Evolutionary conservation across 2,888 invertebrate species (phyloP).

Genomic region (Cerastoderma edule): DNA sequence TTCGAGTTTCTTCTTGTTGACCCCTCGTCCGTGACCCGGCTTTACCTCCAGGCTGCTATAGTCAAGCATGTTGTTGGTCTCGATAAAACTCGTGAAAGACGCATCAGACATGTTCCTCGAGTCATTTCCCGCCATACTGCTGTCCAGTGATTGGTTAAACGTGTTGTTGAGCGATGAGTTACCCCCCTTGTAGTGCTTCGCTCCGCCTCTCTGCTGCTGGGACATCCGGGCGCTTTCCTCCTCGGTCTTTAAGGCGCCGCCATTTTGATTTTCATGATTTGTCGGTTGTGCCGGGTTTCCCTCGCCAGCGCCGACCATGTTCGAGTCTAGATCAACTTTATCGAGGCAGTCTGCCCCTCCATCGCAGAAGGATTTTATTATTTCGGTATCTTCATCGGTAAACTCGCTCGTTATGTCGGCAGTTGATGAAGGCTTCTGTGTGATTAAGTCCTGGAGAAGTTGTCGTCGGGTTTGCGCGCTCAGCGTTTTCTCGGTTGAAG

Average conservation of each 20-base stretch:
- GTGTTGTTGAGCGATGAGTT: slow-evolving; percentile 1
- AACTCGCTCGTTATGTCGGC: background rate
- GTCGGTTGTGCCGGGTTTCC: too few species aligned
- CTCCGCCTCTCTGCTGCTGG: background rate
- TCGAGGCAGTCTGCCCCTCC: slow-evolving; percentile 8
- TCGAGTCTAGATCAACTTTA: background rate
- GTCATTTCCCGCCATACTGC: slow-evolving; percentile 1
- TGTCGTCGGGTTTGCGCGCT: too few species aligned
- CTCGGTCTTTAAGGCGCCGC: too few species aligned
- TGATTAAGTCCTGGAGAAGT: too few species aligned
- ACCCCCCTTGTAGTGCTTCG: background rate
- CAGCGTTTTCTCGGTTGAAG: background rate
- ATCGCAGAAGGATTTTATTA: background rate
- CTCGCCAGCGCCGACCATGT: too few species aligned
- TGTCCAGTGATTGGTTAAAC: background rate
- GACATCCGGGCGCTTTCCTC: too few species aligned
- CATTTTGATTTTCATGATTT: too few species aligned
- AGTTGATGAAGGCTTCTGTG: too few species aligned
- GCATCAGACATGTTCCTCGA: slow-evolving; percentile 10
- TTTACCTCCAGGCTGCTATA: slow-evolving; percentile 20
- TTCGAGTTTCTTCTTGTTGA: slow-evolving; percentile 22
- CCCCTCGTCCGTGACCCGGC: slow-evolving; percentile 11
- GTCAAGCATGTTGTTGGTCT: slow-evolving; percentile 24
- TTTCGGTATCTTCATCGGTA: background rate
- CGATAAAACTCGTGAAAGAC: slow-evolving; percentile 24